These are phyloP conservation scores for Coluber constrictor DNA, from an alignment of 2,797 vertebrate species.

Conservation along the genomic window DNA sequence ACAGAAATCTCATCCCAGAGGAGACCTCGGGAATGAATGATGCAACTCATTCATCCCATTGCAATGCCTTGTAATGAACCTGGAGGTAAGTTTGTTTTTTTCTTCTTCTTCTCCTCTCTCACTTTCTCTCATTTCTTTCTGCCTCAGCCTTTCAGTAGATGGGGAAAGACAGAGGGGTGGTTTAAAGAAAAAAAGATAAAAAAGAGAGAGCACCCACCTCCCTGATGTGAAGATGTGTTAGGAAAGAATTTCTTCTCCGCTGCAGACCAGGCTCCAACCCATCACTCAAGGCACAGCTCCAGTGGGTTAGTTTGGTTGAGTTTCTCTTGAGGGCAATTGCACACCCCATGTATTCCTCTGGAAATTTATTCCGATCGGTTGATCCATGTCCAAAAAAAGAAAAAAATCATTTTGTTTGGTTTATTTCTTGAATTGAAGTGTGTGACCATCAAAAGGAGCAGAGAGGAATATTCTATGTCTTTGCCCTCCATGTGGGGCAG, in stretches of 20 bases:
- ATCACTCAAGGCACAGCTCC: not conserved
- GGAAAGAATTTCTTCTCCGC: not conserved
- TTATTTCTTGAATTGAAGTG: not conserved
- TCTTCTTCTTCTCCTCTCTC: no score
- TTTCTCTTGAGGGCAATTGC: not conserved
- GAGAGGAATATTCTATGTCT: not conserved
- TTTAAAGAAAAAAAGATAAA: no score
- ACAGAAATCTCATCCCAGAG: not conserved
- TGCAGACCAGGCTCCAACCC: not conserved
- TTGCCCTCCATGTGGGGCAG: not conserved
- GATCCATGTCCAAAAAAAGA: not conserved
- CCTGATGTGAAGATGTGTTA: not conserved
- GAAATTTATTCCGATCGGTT: not conserved
- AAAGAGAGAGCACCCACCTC: not conserved
- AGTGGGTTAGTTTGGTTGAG: no score
- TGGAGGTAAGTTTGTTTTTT: not conserved
- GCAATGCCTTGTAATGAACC: not conserved
- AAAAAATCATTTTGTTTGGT: no score
- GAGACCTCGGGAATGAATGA: not conserved
- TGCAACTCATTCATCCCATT: not conserved
- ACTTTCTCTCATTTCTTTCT: not conserved
- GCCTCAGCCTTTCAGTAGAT: not conserved
- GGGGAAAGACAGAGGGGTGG: no score
- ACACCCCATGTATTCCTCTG: not conserved
- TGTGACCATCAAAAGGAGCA: not conserved